Percentiles rank a stretch among this genome's conserved stretches.
Conservation (phyloP, 2,888 invertebrate species). For the Synanthedon tipuliformis region DNA sequence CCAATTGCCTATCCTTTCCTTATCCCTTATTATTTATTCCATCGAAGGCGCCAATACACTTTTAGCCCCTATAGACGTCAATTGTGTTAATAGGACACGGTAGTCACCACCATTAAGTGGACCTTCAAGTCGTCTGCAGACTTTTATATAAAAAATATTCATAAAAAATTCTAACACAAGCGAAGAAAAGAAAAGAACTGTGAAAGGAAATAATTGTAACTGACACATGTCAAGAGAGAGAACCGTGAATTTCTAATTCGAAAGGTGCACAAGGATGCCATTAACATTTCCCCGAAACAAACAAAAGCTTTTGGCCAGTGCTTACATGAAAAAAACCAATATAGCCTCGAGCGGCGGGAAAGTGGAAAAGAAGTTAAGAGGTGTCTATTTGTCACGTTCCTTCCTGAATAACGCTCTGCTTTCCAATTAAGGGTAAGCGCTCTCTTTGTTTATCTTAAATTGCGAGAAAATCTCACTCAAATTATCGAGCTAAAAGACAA, state of each 20-base stretch:
- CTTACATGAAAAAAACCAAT: constrained; percentile 60
- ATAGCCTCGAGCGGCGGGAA: constrained; percentile 54
- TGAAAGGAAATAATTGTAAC: constrained; percentile 4
- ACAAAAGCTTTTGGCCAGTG: constrained; percentile 50
- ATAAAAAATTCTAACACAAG: too few species aligned
- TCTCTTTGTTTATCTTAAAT: constrained; percentile 71
- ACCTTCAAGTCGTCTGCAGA: too few species aligned
- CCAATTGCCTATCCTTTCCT: too few species aligned
- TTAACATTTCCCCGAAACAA: constrained; percentile 59
- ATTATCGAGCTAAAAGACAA: constrained; percentile 66
- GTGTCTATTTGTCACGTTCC: constrained; percentile 71
- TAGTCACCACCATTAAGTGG: too few species aligned
- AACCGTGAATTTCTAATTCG: constrained; percentile 13
- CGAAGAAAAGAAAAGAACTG: too few species aligned
- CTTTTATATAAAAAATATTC: too few species aligned
- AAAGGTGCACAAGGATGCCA: constrained; percentile 27
- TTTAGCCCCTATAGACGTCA: too few species aligned
- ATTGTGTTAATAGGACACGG: too few species aligned
- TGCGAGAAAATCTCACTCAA: constrained; percentile 71
- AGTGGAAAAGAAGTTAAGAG: constrained; percentile 70
- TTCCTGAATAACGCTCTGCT: constrained; percentile 68
- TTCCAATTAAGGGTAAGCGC: constrained; percentile 71
- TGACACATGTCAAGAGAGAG: constrained; percentile 5
- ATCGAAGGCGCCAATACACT: too few species aligned
- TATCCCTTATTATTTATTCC: too few species aligned